Conservation (phyloP, 64 coral and sea anemone genomes). For the Hydrozoanthus tunicans region DNA sequence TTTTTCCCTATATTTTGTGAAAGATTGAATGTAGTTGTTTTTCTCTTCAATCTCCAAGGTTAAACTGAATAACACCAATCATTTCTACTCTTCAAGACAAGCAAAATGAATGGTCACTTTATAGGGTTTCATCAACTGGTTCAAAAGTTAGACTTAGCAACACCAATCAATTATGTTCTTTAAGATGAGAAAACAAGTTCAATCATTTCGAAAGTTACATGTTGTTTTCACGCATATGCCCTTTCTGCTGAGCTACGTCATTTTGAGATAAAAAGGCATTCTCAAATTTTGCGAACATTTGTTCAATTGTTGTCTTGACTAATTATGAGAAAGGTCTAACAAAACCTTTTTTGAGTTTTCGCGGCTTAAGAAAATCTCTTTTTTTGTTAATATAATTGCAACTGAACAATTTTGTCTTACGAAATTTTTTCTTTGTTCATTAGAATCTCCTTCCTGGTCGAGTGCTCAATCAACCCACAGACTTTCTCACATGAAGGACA, state of each 20-base stretch:
- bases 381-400: background rate
- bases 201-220: background rate
- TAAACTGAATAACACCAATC: background rate
- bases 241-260: background rate
- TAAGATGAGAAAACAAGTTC: background rate
- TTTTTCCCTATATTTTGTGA: background rate
- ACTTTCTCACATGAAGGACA: constrained; percentile 90
- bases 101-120: background rate
- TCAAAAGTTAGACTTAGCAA: background rate
- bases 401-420: background rate
- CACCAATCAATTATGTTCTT: background rate
- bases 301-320: no score
- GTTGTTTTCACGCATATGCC: background rate
- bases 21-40: background rate
- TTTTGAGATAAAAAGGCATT: no score
- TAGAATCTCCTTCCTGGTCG: constrained; percentile 49
- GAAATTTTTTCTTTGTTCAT: background rate
- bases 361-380: background rate
- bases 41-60: background rate
- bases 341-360: background rate
- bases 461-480: constrained; percentile 50
- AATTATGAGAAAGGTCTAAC: background rate
- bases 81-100: background rate
- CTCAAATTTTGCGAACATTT: no score
- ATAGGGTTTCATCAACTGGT: background rate